A percentile compares a stretch with the other conserved stretches of the same genome.
These are phyloP conservation scores for Sebastolobus alascanus DNA, from an alignment of 2,797 vertebrate genomes.

Conservation along the genomic window DNA sequence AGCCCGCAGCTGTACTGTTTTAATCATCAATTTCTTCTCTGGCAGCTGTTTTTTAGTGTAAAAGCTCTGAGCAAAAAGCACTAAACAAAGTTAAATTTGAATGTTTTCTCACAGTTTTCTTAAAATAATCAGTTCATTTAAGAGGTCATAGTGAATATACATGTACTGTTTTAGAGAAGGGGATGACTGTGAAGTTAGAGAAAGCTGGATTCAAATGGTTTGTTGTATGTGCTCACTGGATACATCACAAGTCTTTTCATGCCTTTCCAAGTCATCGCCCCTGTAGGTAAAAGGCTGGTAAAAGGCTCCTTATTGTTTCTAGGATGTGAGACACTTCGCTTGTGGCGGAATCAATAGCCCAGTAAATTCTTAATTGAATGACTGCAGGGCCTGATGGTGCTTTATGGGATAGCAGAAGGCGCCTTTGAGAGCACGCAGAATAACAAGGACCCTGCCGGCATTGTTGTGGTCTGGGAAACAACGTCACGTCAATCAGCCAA, in stretches of 20 bases:
- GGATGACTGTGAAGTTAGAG: neutral
- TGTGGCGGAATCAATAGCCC: slow-evolving; percentile 78
- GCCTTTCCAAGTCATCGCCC: slow-evolving; percentile 36
- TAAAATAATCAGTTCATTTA: neutral
- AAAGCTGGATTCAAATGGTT: neutral
- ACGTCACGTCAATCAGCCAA: slow-evolving; percentile 52
- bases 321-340: slow-evolving; percentile 61
- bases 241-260: slow-evolving; percentile 18
- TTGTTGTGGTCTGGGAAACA: slow-evolving; percentile 68
- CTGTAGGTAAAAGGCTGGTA: slow-evolving; percentile 59
- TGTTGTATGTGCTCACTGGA: neutral
- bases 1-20: neutral
- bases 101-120: neutral
- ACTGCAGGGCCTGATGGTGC: slow-evolving; percentile 67
- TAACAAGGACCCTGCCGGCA: slow-evolving; percentile 61
- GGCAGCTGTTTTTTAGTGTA: neutral
- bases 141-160: neutral
- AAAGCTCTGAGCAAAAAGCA: neutral
- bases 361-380: slow-evolving; percentile 81
- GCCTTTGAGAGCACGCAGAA: slow-evolving; percentile 54
- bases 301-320: slow-evolving; percentile 68
- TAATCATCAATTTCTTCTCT: neutral
- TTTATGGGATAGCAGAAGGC: slow-evolving; percentile 72
- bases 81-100: neutral
- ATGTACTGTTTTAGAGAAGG: neutral